Conservation (phyloP, 2,888 invertebrate species). For the Shargacucullia verbasci region DNA sequence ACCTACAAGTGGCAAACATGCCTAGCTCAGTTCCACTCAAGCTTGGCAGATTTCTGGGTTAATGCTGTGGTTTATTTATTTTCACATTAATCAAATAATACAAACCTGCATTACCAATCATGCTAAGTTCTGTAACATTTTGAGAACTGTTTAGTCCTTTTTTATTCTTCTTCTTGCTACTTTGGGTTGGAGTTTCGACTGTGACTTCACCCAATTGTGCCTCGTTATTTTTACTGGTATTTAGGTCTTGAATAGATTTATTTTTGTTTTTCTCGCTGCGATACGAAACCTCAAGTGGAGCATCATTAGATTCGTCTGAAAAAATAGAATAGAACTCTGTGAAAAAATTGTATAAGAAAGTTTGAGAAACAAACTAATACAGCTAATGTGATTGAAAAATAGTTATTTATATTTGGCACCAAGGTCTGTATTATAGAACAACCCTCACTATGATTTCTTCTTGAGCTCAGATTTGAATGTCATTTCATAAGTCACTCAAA, state of each 20-base stretch:
- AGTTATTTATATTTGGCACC: no score
- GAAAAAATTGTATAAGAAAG: neutral
- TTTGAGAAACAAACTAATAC: no score
- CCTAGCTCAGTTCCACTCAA: no score
- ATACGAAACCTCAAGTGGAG: conserved; percentile 36
- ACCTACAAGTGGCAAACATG: no score
- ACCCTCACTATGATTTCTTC: no score
- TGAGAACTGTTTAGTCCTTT: conserved; percentile 40
- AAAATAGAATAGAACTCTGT: neutral
- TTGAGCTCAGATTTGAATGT: no score
- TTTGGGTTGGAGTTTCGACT: conserved; percentile 25
- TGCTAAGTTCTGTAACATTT: conserved; percentile 15
- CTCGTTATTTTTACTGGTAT: conserved; percentile 20
- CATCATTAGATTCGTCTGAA: conserved; percentile 29
- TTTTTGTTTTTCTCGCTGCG: conserved; percentile 44
- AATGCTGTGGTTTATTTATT: no score
- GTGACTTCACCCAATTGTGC: neutral
- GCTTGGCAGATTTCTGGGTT: no score
- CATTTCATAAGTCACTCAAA: no score
- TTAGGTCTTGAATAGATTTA: conserved; percentile 26
- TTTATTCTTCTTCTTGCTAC: conserved; percentile 47
- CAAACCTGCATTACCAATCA: conserved; percentile 27
- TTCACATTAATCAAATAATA: neutral
- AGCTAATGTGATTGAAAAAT: no score
- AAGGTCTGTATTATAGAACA: no score